Evolutionary conservation across 1,140 invertebrate species (phyloP).

Genomic region (Melitaea cinxia): DNA sequence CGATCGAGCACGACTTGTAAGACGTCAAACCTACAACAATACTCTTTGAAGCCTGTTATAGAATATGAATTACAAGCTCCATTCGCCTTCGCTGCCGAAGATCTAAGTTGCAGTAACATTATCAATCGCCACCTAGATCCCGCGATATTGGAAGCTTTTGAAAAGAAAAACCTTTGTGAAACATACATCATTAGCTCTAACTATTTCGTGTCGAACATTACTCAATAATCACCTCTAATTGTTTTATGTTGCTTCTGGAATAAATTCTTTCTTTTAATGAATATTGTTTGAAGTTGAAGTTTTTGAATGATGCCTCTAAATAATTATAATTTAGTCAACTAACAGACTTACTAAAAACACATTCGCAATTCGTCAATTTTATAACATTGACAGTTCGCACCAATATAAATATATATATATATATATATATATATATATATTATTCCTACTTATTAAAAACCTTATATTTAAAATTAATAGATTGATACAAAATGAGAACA

Average conservation of each 20-base stretch:
- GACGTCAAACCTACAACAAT: slow-evolving; percentile 29
- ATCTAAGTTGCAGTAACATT: slow-evolving; percentile 52
- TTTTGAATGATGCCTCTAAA: too few relatives aligned
- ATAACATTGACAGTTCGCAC: too few relatives aligned
- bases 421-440: too few relatives aligned
- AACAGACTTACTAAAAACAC: too few relatives aligned
- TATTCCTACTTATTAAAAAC: too few relatives aligned
- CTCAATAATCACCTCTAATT: background rate
- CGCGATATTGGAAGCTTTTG: slow-evolving; percentile 44
- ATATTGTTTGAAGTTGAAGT: too few relatives aligned
- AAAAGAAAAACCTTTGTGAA: slow-evolving; percentile 56
- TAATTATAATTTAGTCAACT: too few relatives aligned
- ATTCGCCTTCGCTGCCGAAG: slow-evolving; percentile 41
- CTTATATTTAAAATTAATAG: too few relatives aligned
- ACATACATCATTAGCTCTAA: slow-evolving; percentile 50
- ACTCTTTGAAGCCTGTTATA: slow-evolving; percentile 39
- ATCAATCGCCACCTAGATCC: slow-evolving; percentile 53
- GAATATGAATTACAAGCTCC: slow-evolving; percentile 47
- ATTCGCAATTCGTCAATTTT: too few relatives aligned
- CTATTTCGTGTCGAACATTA: slow-evolving; percentile 37
- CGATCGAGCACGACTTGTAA: background rate
- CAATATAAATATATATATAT: too few relatives aligned
- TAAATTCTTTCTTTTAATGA: too few relatives aligned
- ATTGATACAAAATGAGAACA: too few relatives aligned
- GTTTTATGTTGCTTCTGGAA: background rate